Percentiles rank a stretch among this genome's conserved stretches.
These are phyloP conservation scores for Coelinius sp. DNA, from an alignment of 2,888 invertebrate species.

Conservation along the genomic window DNA sequence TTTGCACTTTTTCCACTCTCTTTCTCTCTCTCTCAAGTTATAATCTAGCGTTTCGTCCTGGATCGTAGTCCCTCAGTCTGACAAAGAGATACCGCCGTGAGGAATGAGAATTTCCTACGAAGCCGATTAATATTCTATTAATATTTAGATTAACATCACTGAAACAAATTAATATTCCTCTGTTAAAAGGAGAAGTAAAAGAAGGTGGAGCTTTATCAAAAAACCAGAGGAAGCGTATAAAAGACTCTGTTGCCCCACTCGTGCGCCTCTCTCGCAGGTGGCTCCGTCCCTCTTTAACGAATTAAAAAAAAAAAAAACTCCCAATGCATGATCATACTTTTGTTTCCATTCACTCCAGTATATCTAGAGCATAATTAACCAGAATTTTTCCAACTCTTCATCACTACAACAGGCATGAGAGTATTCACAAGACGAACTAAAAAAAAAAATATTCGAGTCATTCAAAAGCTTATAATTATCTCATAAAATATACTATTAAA, in stretches of 20 bases:
- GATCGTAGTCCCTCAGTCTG: slow-evolving; percentile 4
- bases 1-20: slow-evolving; percentile 1
- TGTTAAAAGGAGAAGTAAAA: not conserved
- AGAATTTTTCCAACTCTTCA: not conserved
- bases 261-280: not conserved
- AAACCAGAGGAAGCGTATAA: not conserved
- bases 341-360: not conserved
- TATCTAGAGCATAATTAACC: not conserved
- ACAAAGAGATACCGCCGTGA: slow-evolving; percentile 28
- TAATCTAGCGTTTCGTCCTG: slow-evolving; percentile 17
- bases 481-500: slow-evolving; percentile 25
- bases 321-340: not conserved
- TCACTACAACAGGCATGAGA: not conserved
- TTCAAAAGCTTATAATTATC: not conserved
- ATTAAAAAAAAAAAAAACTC: slow-evolving; percentile 13
- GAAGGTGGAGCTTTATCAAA: not conserved
- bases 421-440: not conserved
- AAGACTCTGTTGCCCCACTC: not conserved
- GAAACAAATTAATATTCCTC: slow-evolving; percentile 42
- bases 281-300: not conserved
- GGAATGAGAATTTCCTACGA: slow-evolving; percentile 20
- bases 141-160: slow-evolving; percentile 45
- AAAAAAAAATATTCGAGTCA: not conserved
- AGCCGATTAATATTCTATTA: slow-evolving; percentile 47
- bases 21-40: not conserved